Base-by-base conservation (phyloP, 2,113 vertebrate genomes). In the Phycodurus eques region DNA sequence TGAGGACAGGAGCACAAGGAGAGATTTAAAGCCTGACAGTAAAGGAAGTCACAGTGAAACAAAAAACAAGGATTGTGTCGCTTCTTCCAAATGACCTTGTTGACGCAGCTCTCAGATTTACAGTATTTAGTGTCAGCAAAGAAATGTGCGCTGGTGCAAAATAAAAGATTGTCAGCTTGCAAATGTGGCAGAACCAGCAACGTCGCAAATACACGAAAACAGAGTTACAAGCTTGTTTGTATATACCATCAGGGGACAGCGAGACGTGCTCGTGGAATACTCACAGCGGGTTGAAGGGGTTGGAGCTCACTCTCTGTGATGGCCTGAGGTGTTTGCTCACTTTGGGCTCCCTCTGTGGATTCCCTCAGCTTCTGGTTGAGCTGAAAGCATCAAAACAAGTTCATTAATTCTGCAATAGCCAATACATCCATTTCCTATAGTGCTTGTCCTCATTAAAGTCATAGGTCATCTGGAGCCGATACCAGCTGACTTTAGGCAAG, bases 321-420 rank as follows among this genome's bases (percentile, higher is more conserved):
- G 47, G 85, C 77, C 70, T 88, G 91, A 75, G 90, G 81, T 1
- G 91, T 76, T 66, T 94, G 92, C 59, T 94, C 92, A 51, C 70
- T 89, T 5, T 92, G 92, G 42, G 91, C 88, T 59, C 81, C 90
- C 72, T 95, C 94, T 0, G 85, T 85, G 27, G 77, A 88, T 53
- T 95, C 92, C 80, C 90, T 92, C 35, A 96, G 86, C 81, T 92
- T 93, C 74, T 92, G 92, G 83, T 95, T 93, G 53, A 95, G 88
- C 96, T 97, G 76, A 72, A 22, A 67, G n/a, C 17, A 73, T 62
- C 3, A 78, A 31, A 8, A 76, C 19, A 63, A n/a, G 8, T 8
- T 62, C 0, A 19, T 62, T 19, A 35, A 62, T 15, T 5, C 27
- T 27, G 6, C 5, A 15, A 15, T 17, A 33, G 57, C 5, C 4